These are phyloP conservation scores for Iphiclides podalirius DNA, from an alignment of 2,888 invertebrate genomes.

Conservation along the genomic window DNA sequence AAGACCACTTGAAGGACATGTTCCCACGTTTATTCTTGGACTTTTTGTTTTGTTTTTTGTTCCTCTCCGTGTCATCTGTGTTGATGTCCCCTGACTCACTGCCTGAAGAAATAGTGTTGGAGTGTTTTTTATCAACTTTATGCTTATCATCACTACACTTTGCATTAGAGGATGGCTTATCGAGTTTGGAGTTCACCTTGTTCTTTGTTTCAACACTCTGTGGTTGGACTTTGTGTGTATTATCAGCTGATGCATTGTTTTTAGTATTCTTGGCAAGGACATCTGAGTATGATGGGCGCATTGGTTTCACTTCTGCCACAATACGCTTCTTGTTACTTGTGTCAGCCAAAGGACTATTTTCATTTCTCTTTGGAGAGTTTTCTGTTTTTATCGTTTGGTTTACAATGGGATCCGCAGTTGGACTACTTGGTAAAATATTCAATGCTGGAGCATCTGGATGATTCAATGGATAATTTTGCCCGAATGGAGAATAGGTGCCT, in stretches of 20 bases:
- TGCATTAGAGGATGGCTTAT: conserved; percentile 49
- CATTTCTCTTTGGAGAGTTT: conserved; percentile 66
- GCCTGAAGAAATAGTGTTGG: conserved; percentile 65
- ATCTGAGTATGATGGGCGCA: conserved; percentile 92
- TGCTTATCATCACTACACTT: conserved; percentile 60
- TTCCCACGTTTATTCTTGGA: conserved; percentile 69
- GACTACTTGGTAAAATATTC: conserved; percentile 52
- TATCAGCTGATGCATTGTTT: conserved; percentile 69
- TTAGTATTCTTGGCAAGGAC: conserved; percentile 86
- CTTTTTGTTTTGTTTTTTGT: conserved; percentile 58
- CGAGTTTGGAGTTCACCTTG: conserved; percentile 59
- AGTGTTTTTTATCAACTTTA: conserved; percentile 62
- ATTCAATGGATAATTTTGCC: conserved; percentile 79
- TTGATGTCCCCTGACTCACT: conserved; percentile 74
- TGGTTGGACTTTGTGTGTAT: conserved; percentile 65
- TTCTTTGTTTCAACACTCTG: conserved; percentile 67
- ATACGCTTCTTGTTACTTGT: conserved; percentile 84
- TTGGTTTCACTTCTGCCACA: conserved; percentile 91
- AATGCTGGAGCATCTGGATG: conserved; percentile 65
- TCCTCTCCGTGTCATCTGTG: conserved; percentile 64
- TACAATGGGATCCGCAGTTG: conserved; percentile 45
- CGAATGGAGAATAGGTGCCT: conserved; percentile 88
- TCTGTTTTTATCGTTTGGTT: conserved; percentile 49
- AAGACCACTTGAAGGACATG: conserved; percentile 80
- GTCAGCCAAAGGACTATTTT: conserved; percentile 71